Percentiles rank a stretch among this genome's conserved stretches.
Conservation (phyloP, 2,113 vertebrate species). For the Laticauda colubrina region DNA sequence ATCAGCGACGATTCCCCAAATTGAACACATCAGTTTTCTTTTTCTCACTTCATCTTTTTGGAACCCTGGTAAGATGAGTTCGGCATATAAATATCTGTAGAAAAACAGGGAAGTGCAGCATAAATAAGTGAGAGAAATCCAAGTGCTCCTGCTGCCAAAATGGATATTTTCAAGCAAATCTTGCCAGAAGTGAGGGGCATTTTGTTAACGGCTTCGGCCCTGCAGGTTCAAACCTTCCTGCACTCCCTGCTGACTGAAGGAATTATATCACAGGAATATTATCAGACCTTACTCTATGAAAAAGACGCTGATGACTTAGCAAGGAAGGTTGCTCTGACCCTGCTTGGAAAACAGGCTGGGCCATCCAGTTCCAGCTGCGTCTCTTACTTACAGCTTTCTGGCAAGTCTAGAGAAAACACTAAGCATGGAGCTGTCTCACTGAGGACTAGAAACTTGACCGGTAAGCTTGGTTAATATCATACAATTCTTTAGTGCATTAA, state of each 20-base stretch:
- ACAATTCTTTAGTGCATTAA: background rate
- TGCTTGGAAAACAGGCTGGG: conserved; percentile 70
- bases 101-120: background rate
- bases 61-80: conserved; percentile 41
- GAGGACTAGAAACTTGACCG: conserved; percentile 3
- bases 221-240: conserved; percentile 61
- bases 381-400: conserved; percentile 26
- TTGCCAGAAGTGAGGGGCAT: conserved; percentile 62
- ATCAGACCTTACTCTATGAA: conserved; percentile 60
- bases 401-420: conserved; percentile 22
- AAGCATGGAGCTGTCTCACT: background rate
- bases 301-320: conserved; percentile 69
- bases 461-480: conserved; percentile 46
- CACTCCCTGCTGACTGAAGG: conserved; percentile 62
- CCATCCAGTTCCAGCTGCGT: conserved; percentile 31
- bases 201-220: conserved; percentile 52
- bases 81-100: background rate
- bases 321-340: conserved; percentile 70
- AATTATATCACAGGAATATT: conserved; percentile 74
- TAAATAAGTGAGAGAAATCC: conserved; percentile 1
- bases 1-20: conserved; percentile 19
- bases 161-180: conserved; percentile 75
- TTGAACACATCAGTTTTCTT: conserved; percentile 26
- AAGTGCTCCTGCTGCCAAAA: conserved; percentile 19
- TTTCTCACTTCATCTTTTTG: conserved; percentile 66